These are phyloP conservation scores for Pyrgilauda ruficollis DNA, from an alignment of 2,113 vertebrate species.

Conservation along the genomic window DNA sequence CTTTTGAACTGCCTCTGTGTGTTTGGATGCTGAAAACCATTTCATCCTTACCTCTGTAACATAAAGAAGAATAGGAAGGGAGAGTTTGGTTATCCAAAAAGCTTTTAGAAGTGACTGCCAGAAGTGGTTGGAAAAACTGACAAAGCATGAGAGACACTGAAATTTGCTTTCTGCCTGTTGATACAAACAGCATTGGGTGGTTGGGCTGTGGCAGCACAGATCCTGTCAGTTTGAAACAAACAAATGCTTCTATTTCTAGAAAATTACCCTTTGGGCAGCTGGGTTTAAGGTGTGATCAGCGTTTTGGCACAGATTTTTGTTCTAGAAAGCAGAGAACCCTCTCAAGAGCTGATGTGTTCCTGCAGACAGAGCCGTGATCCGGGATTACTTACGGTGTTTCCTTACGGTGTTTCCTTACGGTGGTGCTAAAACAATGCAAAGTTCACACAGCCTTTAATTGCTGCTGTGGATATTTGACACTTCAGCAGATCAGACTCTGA, in stretches of 20 bases:
- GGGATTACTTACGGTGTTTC: not conserved
- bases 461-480: not conserved
- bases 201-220: not conserved
- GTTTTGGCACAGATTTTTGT: not conserved
- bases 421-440: not conserved
- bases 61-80: not conserved
- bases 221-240: not conserved
- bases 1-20: not conserved
- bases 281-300: not conserved
- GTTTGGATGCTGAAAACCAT: not conserved
- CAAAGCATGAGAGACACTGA: not conserved
- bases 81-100: not conserved
- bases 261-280: not conserved
- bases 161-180: not conserved
- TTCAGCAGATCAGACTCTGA: not conserved
- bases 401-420: fast-evolving
- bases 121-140: not conserved
- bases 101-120: not conserved
- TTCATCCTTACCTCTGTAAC: not conserved
- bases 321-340: not conserved
- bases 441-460: not conserved
- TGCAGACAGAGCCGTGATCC: fast-evolving
- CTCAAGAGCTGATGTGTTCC: not conserved
- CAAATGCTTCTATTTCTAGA: not conserved
- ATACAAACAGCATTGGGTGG: not conserved